Base-by-base conservation (phyloP, 2,888 invertebrate species). In the Stenodera caucasica region DNA sequence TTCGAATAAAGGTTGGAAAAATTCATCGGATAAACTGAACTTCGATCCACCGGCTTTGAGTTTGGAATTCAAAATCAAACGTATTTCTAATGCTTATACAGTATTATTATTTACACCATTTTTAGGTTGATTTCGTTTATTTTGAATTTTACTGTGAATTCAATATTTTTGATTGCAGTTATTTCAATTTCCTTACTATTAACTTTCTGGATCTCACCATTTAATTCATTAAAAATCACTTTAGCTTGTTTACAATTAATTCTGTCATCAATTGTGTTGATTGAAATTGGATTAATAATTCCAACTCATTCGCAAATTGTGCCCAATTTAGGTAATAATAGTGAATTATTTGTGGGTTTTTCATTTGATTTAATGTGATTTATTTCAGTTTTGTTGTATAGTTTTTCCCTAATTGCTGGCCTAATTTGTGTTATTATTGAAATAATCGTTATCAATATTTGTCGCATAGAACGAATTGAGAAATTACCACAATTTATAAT, bases 141-240 rank as follows among this genome's bases (percentile, higher is more conserved):
- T 35, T 40, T 53, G 21, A 40, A 23, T 7, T 2, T 40, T 7
- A 26, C n/a, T 8, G 8, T 49, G 40, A 53, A 32, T 26, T 35
- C 26, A 55, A 57, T 49, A 15, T 58, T 60, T 51, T 52, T 74
- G 18, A 40, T 40, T 78, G 65, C 63, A 80, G 80, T 78, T 55
- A 70, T 77, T 53, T 65, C 73, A 18, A 57, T 71, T 58, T 71
- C 71, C 8, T 62, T 77, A 51, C 63, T 81, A n/a, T 58, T 70
- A n/a, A 72, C 75, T 14, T 81, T 80, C 68, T 80, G 79, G 75
- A 65, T 75, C 21, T 76, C 77, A 30, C 77, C 79, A 3, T 73
- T 76, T 54, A 75, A 76, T n/a, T 66, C 69, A 35, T 61, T 73
- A 21, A 80, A 79, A 67, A 72, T 80, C 15, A 68, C 74, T 7